Evolutionary conservation across 2,888 invertebrate species (phyloP), one percentile per base, ranked within the genome.

Genomic region (Dynastes tityus): DNA sequence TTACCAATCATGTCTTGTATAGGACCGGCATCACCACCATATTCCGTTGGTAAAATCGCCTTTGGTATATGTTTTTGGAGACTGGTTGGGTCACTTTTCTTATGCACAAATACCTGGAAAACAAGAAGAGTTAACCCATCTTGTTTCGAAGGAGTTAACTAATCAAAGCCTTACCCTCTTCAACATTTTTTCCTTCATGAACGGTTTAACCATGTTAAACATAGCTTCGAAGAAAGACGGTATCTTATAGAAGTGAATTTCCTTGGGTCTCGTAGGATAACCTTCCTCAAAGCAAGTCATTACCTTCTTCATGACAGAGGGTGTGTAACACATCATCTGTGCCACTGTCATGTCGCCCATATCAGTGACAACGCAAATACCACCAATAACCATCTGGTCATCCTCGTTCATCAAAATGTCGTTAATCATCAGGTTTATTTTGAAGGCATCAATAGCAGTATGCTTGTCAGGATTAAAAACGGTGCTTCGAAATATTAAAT

Each of bases 21-120:
- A 27, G 91, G 88, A 0, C 91, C 91, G 40, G 90, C 92, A 9
- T 89, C 89, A 0, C 94, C 94, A 11, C 94, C 94, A 84, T 94
- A 94, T 84, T 94, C 94, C 6, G 86, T 86, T 0, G 94, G 94
- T 64, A 94, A 87, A 65, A 91, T 88, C 2, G 91, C 89, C 82
- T 90, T 90, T 0, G 93, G 92, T 22, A 94, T 89, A 68, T 89
- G 84, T 82, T 92, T 88, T 82, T 91, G 91, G 71, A 94, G 87
- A 29, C 90, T 90, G 0, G 92, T 91, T 78, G 90, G 88, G 82
- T 90, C 87, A 75, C 89, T 86, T 79, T 88, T 90, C 1, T 68
- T 78, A 82, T 92, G 90, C 1, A 92, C 88, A 80, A 88, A 87
- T 77, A 92, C 86, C 92, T 92, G 86, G 40, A 89, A 89, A 51